These are phyloP conservation scores for Lasiurus cinereus DNA, from an alignment of 2,113 vertebrate species.

Conservation along the genomic window DNA sequence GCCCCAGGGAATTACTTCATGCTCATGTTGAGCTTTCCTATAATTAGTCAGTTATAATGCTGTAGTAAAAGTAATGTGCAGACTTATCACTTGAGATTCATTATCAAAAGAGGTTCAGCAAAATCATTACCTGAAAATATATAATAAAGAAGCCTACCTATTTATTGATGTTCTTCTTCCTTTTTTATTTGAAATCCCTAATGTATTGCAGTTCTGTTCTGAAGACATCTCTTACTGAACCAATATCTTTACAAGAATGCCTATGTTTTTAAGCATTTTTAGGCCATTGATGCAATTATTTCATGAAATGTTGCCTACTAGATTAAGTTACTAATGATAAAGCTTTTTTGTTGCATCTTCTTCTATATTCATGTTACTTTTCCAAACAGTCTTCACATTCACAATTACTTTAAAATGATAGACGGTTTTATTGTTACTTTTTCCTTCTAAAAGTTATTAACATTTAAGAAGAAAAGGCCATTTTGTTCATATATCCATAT, in stretches of 20 bases:
- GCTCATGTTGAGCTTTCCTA: conserved; percentile 43
- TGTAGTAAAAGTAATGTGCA: conserved; percentile 34
- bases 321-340: neutral
- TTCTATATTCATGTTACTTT: neutral
- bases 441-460: conserved; percentile 11
- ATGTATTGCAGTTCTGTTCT: conserved; percentile 28
- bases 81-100: conserved; percentile 59
- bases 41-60: conserved; percentile 72
- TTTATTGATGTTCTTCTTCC: neutral
- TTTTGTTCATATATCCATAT: neutral
- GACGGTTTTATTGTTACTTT: neutral
- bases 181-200: neutral
- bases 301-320: conserved; percentile 10
- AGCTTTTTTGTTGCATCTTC: neutral
- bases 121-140: conserved; percentile 54
- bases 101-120: conserved; percentile 53
- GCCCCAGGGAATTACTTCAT: conserved; percentile 73
- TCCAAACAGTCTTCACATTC: neutral
- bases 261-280: conserved; percentile 19
- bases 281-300: neutral
- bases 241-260: conserved; percentile 22
- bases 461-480: neutral
- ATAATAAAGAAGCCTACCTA: conserved; percentile 24
- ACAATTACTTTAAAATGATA: conserved; percentile 1
- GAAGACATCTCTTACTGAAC: neutral